phyloP scores from a whole-genome alignment of 2,888 invertebrate species.

The Onthophagus sagittarius region DNA sequence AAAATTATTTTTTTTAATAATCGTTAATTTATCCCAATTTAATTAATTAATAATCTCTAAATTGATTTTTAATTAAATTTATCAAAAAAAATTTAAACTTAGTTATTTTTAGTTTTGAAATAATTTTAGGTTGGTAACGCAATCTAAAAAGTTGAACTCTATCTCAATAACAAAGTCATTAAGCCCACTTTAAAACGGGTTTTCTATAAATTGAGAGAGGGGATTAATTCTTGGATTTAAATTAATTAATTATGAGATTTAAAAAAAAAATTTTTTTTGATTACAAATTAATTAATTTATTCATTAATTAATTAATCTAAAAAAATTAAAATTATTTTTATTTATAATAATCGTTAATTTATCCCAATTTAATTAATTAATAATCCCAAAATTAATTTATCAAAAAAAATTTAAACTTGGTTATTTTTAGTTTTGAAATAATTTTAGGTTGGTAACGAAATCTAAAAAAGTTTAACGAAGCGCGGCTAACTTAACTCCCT shows the following conservation, averaged over 20 bases:
- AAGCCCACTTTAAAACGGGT: background rate
- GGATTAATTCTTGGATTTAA: background rate
- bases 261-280: no score
- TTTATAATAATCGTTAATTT: no score
- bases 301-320: no score
- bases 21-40: no score
- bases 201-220: background rate
- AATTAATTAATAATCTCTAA: no score
- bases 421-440: background rate
- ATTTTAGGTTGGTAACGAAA: background rate
- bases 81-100: background rate
- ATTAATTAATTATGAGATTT: no score
- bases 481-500: slow-evolving; percentile 26
- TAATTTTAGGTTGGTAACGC: background rate
- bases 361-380: no score
- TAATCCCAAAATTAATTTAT: background rate
- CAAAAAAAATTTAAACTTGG: background rate
- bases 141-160: background rate
- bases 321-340: no score
- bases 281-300: no score
- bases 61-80: no score
- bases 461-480: slow-evolving; percentile 9
- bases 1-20: no score
- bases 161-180: background rate
- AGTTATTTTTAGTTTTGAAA: background rate